A percentile compares a stretch with the other conserved stretches of the same genome.
Evolutionary conservation across 1,140 invertebrate species (phyloP).

Genomic region (Pseudomyrmex pallidus): DNA sequence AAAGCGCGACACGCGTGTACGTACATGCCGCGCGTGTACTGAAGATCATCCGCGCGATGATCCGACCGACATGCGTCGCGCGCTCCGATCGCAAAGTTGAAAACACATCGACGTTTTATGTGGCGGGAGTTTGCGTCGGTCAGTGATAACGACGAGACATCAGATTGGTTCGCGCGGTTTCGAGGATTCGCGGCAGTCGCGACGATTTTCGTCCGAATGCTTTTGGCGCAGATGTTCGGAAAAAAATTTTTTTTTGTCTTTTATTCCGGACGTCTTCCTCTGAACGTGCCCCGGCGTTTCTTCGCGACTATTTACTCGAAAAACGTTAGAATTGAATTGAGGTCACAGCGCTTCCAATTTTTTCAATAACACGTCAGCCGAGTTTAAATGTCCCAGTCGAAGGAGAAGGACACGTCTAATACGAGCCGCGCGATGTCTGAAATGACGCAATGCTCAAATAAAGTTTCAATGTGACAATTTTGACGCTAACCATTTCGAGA

Average conservation of each 20-base stretch:
- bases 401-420: not conserved
- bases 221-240: conserved; percentile 1
- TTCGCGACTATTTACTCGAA: not conserved
- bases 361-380: too few relatives aligned
- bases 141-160: conserved; percentile 68
- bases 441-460: conserved; percentile 34
- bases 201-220: not conserved
- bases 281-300: not conserved
- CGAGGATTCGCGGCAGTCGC: conserved; percentile 16
- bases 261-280: not conserved
- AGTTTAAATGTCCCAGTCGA: not conserved
- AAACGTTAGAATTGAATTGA: not conserved
- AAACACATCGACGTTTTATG: conserved; percentile 36
- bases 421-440: not conserved
- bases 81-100: conserved; percentile 32
- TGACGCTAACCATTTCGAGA: not conserved
- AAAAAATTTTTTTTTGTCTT: conserved; percentile 17
- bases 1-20: conserved; percentile 47
- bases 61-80: conserved; percentile 6
- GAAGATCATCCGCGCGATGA: conserved; percentile 55
- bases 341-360: too few relatives aligned
- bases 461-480: conserved; percentile 45
- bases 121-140: conserved; percentile 56
- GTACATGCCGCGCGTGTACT: conserved; percentile 62
- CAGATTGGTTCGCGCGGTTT: conserved; percentile 65